Evolutionary conservation across 2,797 vertebrate genomes (phyloP).

Genomic region (Muscicapa striata): DNA sequence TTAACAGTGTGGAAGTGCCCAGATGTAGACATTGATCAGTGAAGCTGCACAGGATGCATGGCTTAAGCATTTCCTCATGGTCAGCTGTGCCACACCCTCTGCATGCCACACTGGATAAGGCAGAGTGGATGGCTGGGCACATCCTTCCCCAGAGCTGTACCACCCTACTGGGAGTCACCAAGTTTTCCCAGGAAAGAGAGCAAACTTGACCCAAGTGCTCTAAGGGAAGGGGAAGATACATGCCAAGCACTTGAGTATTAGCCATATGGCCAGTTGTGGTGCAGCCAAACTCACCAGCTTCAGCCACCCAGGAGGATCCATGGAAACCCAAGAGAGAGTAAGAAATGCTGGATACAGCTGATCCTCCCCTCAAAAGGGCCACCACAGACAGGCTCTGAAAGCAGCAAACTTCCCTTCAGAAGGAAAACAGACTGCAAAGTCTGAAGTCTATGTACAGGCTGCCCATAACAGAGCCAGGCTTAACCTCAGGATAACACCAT

Average conservation of each 20-base stretch:
- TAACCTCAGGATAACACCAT: background rate
- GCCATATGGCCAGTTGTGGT: background rate
- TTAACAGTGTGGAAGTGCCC: background rate
- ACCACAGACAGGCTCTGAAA: background rate
- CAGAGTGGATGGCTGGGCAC: accelerated
- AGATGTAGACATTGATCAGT: background rate
- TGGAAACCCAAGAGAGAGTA: background rate
- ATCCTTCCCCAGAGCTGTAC: accelerated
- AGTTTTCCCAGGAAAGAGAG: background rate
- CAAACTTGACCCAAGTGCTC: background rate
- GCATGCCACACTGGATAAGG: accelerated
- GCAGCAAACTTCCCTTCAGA: background rate
- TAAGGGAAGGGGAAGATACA: background rate
- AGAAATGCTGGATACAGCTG: background rate
- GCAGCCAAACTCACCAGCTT: background rate
- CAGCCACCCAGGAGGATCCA: background rate
- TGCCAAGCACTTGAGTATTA: background rate
- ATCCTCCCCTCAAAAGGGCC: background rate
- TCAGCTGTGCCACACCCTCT: accelerated
- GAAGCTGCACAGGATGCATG: background rate
- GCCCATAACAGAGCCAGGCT: background rate
- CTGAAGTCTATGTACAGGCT: background rate
- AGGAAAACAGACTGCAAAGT: background rate
- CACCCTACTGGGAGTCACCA: background rate
- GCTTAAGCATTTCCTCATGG: background rate